Conservation (phyloP, 1,140 invertebrate species). For the Agrypnia vestita region DNA sequence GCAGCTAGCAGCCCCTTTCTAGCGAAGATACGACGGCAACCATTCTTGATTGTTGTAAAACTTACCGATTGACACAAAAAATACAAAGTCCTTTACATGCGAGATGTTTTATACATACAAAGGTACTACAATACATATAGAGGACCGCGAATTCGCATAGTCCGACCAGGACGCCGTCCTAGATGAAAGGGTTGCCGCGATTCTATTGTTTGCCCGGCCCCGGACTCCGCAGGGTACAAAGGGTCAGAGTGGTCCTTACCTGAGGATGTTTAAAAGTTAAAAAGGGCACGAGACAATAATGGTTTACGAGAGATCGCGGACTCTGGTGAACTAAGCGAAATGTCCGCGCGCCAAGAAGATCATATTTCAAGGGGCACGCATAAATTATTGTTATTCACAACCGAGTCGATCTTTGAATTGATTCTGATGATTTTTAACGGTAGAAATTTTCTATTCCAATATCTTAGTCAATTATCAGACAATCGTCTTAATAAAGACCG, state of each 20-base stretch:
- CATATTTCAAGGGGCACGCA: too few species aligned
- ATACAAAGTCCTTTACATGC: too few species aligned
- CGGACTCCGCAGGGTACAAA: not conserved
- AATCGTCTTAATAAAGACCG: too few species aligned
- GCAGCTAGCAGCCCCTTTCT: not conserved
- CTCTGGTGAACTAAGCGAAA: not conserved
- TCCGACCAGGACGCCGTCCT: not conserved
- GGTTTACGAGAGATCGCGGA: not conserved
- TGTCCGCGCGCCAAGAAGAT: not conserved
- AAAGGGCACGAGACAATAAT: not conserved
- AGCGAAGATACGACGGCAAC: not conserved
- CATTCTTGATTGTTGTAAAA: not conserved
- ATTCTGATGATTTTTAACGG: too few species aligned
- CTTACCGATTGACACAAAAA: constrained; percentile 3
- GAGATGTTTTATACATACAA: too few species aligned
- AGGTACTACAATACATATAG: not conserved
- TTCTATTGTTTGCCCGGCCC: not conserved
- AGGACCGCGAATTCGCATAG: not conserved
- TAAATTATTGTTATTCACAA: too few species aligned
- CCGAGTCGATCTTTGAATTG: too few species aligned
- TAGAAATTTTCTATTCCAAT: too few species aligned
- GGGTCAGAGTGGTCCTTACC: constrained; percentile 4
- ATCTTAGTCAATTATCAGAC: too few species aligned
- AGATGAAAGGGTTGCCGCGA: not conserved
- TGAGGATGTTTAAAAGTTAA: not conserved